Percentiles rank a stretch among this genome's conserved stretches.
phyloP scores from a whole-genome alignment of 2,888 invertebrate species.

The Matsumyia berberina region DNA sequence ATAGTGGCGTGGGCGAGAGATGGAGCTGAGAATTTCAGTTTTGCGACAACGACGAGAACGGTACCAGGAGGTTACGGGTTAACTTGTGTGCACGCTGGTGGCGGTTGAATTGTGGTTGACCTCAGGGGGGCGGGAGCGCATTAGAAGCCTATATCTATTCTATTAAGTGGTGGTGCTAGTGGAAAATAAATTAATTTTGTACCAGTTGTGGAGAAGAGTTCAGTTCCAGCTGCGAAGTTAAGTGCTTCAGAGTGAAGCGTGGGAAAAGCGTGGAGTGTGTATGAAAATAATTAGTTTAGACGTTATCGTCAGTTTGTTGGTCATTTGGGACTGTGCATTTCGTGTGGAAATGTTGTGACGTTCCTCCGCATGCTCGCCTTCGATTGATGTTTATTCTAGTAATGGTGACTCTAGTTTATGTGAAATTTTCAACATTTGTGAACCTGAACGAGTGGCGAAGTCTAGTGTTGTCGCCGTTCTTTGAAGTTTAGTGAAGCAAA shows the following conservation, averaged over 20 bases:
- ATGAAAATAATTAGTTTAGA: conserved; percentile 6
- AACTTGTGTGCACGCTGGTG: conserved; percentile 35
- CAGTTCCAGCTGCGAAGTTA: conserved; percentile 1
- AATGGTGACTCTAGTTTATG: no score
- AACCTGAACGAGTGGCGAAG: no score
- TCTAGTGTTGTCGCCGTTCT: no score
- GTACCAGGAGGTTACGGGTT: conserved; percentile 30
- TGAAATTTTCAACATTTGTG: no score
- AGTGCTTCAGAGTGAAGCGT: background rate
- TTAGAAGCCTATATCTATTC: conserved; percentile 66
- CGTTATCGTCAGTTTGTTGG: conserved; percentile 1
- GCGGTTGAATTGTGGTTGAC: conserved; percentile 59
- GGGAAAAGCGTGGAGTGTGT: no score
- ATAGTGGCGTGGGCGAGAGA: conserved; percentile 15
- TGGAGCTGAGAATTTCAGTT: background rate
- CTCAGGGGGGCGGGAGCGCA: conserved; percentile 10
- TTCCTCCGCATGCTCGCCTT: no score
- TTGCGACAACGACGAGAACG: background rate
- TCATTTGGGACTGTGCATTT: background rate
- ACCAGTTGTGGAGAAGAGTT: background rate
- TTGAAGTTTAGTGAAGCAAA: no score
- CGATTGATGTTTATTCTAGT: no score
- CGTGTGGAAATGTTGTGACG: background rate
- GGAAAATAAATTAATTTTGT: conserved; percentile 53
- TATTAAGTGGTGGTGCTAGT: conserved; percentile 52